Percentiles rank a stretch among this genome's conserved stretches.
Evolutionary conservation across 2,113 vertebrate species (phyloP).

Genomic region (Phylloscopus whistleri): DNA sequence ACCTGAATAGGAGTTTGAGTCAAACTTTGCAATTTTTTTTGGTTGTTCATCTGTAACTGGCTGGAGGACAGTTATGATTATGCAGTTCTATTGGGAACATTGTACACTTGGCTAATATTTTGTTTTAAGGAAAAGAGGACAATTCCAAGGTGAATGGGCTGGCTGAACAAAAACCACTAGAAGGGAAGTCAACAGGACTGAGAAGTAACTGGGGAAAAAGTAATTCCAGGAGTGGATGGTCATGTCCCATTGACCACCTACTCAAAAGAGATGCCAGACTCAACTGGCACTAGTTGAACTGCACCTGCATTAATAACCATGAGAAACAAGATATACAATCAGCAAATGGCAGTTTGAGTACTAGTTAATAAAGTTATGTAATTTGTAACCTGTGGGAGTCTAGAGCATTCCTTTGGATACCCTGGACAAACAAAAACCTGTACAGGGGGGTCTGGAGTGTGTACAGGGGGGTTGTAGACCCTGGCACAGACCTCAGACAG

Average conservation of each 20-base stretch:
- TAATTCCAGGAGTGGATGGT: background rate
- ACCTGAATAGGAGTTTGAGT: background rate
- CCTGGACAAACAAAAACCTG: no score
- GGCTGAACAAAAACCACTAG: background rate
- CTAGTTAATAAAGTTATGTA: background rate
- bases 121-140: background rate
- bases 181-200: background rate
- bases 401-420: no score
- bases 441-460: no score
- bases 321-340: accelerated
- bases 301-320: background rate
- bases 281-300: background rate
- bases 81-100: background rate
- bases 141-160: background rate
- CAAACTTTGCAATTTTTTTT: background rate
- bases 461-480: no score
- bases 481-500: no score
- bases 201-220: background rate
- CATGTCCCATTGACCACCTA: background rate
- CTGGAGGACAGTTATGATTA: background rate
- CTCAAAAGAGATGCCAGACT: background rate
- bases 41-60: background rate
- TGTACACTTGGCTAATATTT: background rate
- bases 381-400: background rate
- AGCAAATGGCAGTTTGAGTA: background rate